A percentile compares a stretch with the other conserved stretches of the same genome.
Conservation (phyloP, 2,888 invertebrate genomes). For the Leptura quadrifasciata region DNA sequence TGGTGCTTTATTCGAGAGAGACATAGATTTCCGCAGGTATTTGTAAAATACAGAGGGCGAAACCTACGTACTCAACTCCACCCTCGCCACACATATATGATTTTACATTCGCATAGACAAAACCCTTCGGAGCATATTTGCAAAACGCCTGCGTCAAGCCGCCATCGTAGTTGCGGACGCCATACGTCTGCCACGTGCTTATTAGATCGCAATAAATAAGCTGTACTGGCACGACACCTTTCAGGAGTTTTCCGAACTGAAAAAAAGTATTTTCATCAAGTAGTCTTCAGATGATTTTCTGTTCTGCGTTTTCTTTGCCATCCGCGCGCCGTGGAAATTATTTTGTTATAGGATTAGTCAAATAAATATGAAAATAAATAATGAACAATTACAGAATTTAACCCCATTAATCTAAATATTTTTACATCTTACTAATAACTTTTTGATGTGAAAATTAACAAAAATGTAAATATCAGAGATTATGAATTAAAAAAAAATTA, state of each 20-base stretch:
- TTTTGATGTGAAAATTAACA: too few relatives aligned
- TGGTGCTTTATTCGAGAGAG: neutral
- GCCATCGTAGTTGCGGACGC: conserved; percentile 63
- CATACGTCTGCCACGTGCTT: conserved; percentile 58
- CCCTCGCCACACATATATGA: conserved; percentile 39
- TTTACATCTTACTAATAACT: too few relatives aligned
- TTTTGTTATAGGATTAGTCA: too few relatives aligned
- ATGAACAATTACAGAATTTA: too few relatives aligned
- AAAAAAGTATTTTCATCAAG: neutral
- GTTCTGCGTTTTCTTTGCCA: neutral
- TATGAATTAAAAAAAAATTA: too few relatives aligned
- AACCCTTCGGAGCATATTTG: conserved; percentile 19
- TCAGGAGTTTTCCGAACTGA: neutral
- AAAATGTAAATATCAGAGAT: too few relatives aligned
- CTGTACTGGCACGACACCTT: neutral
- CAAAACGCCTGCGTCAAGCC: conserved; percentile 61
- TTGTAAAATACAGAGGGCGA: conserved; percentile 21
- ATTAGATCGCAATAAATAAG: neutral
- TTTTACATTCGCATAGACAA: conserved; percentile 36
- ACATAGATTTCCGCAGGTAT: neutral
- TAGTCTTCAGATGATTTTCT: neutral
- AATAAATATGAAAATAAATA: too few relatives aligned
- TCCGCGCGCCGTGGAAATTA: too few relatives aligned
- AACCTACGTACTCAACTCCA: conserved; percentile 39
- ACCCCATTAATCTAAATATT: too few relatives aligned